Base-by-base conservation (phyloP, 2,113 vertebrate species). In the Verasper variegatus region DNA sequence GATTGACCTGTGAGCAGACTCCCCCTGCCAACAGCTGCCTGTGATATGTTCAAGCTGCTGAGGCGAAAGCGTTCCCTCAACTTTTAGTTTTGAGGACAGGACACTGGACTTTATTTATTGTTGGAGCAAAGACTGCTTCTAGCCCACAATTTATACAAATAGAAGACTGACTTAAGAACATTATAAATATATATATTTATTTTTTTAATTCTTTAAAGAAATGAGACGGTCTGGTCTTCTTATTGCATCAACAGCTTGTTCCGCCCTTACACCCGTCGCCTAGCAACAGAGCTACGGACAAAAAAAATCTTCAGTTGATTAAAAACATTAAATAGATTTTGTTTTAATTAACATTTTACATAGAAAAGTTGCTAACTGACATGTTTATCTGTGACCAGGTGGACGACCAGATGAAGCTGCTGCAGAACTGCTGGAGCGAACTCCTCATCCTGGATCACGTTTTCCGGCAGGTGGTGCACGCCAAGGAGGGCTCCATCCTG, bases 401-500 rank as follows among this genome's bases (percentile, higher is more conserved):
- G 89, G 98, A 99, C 26, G 98, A 99, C 95, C 98, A 99, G 95
- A 99, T 99, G 98, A 99, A 99, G 91, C 94, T 99, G 76, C 96
- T 99, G 89, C 98, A 99, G 92, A 99, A 99, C 93, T 98, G 97
- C 91, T 99, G 98, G 98, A 99, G 98, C 1, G 98, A 99, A 83
- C 97, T 99, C 78, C 94, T 99, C 93, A 99, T 99, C 83, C 95
- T 99, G 3, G 98, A 99, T 93, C 98, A 99, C 85, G 95, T 99
- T 88, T 99, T 97, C 91, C 95, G 98, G 57, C 98, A 99, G 95
- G 98, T 99, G 92, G 94, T 97, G 63, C 96, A 98, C 0, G 95
- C 96, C 68, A 99, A 98, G 86, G 98, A 99, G 88, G 96, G 97
- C 60, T 97, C 96, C 51, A 97, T 99, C 92, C 95, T 98, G 85